Base-by-base conservation (phyloP, 2,888 invertebrate genomes). In the Eugnorisma glareosa region DNA sequence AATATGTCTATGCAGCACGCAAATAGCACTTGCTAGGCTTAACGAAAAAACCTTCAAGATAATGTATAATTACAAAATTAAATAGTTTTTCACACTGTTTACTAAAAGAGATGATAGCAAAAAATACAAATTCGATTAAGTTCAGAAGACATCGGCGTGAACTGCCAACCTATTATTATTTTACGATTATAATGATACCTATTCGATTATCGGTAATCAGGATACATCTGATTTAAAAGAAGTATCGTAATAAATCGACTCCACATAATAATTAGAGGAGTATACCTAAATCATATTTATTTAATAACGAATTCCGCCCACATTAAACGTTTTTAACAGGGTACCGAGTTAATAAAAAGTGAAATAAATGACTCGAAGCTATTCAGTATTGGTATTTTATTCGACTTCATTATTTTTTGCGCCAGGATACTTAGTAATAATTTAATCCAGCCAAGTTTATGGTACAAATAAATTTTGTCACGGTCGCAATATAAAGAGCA, bases 371-470 rank as follows among this genome's bases (percentile, higher is more conserved):
- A 24, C 57, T 57, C 51, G 11, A 31, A 64, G 31, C 61, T 72
- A n/a, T 66, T 71, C 48, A 28, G 28, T 59, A 18, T 37, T 43
- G 1, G 21, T 48, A 51, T 66, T 68, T 69, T 61, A 37, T 67
- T 68, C 51, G 15, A 67, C 31, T 79, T 54, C 51, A 64, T 78
- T 59, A 61, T 69, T 86, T 77, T 82, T 86, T 77, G 70, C 66
- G 28, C n/a, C 31, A 35, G 8, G 61, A 79, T 61, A 73, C 67
- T 67, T 67, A 63, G 59, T 76, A 61, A 72, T 81, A 75, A 79
- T 77, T 77, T 75, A 79, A 67, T 73, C 63, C 68, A 67, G 54
- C 11, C 72, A 72, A 66, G 77, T 85, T 85, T 69, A 78, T 77
- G 71, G 51, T 31, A 21, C 71, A 73, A 77, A 83, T 75, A 76